Percentiles rank a stretch among this genome's conserved stretches.
These are phyloP conservation scores for Erpetoichthys calabaricus DNA, from an alignment of 2,797 vertebrate species.

Conservation along the genomic window DNA sequence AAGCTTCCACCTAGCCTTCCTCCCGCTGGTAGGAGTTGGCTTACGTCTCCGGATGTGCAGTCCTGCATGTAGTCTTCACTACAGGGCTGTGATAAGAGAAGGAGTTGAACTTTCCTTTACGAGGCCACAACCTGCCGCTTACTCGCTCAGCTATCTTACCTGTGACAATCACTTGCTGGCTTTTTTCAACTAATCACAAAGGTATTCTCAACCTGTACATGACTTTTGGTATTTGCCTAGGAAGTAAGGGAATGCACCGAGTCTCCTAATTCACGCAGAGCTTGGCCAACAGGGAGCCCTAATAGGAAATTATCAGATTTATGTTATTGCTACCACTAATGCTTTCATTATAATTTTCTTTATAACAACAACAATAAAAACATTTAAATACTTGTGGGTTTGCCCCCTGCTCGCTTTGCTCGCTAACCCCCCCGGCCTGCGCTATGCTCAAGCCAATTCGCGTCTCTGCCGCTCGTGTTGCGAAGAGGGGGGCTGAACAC, in stretches of 20 bases:
- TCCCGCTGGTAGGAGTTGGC: constrained; percentile 6
- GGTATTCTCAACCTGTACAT: constrained; percentile 35
- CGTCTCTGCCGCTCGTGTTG: too few species aligned
- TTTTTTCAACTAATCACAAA: constrained; percentile 42
- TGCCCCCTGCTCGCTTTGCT: too few species aligned
- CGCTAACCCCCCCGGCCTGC: too few species aligned
- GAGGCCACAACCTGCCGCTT: constrained; percentile 37
- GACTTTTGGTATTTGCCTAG: constrained; percentile 36
- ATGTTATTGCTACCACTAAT: constrained; percentile 32
- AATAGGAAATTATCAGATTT: constrained; percentile 26
- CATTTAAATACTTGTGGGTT: too few species aligned
- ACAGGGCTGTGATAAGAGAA: constrained; percentile 23
- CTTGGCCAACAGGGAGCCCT: constrained; percentile 20
- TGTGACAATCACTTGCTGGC: constrained; percentile 33
- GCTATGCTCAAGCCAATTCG: too few species aligned
- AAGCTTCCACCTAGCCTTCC: constrained; percentile 27
- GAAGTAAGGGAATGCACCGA: constrained; percentile 28
- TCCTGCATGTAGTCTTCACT: constrained; percentile 25
- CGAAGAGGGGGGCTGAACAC: too few species aligned
- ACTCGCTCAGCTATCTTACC: constrained; percentile 34
- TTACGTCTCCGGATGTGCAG: constrained; percentile 35
- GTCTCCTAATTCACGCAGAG: constrained; percentile 19
- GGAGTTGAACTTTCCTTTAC: constrained; percentile 26
- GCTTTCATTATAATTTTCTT: constrained; percentile 42
- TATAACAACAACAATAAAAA: constrained; percentile 35